Evolutionary conservation across 2,888 invertebrate species (phyloP), one percentile per base, ranked within the genome.

Genomic region (Apeira syringaria): DNA sequence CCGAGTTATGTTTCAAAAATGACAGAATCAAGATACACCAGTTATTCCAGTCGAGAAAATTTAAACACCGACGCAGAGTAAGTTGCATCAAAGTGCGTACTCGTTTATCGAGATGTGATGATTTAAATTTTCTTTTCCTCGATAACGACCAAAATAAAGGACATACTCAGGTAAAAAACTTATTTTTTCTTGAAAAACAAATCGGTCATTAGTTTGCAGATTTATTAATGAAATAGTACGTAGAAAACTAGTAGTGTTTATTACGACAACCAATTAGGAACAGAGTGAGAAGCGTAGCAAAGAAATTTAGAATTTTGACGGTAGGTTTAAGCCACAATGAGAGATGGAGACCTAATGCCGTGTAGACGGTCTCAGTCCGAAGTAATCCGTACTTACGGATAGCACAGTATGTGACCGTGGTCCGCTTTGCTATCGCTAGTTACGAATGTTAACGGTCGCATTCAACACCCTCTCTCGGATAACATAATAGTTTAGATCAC

Each of bases 201-300:
- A 45, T 42, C 53, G 47, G 49, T 51, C 47, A 42, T 44, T 31
- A 29, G 24, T 37, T 12, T 22, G 34, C 38, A 34, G 30, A 34
- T 26, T 42, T 17, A 43, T 30, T 20, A 20, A 43, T 40, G 37
- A 44, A 27, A 27, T 0, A 27, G 35, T 42, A 43, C 13, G 34
- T 33, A 41, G 37, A 34, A 5, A 7, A 7, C 6, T 20, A 20
- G 20, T 20, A 30, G 53, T 56, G 53, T 52, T 15, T 49, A 46
- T 59, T 47, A 58, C 54, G 58, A 49, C 47, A 67, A 62, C 67
- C 67, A 69, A 71, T 69, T 45, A 49, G 52, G 59, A 56, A 46
- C 35, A 53, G 49, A 42, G 47, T 53, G 47, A 56, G 39, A 58
- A 54, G 52, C 53, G 44, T 30, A 51, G 46, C 45, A 35, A 45